Evolutionary conservation across 2,888 invertebrate species (phyloP).

Genomic region (Prenolepis imparis): DNA sequence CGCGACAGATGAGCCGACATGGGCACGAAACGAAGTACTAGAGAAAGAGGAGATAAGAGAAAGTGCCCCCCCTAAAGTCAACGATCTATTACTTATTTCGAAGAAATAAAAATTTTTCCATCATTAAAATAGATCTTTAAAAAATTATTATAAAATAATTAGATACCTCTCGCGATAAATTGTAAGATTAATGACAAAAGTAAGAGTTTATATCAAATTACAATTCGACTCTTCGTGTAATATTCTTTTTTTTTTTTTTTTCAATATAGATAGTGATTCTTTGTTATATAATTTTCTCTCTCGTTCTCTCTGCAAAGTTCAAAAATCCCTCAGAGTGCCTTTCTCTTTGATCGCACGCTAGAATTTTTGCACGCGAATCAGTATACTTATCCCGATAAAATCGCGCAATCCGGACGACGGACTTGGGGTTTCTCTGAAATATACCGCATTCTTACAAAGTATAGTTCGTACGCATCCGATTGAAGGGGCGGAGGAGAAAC

Average conservation of each 20-base stretch:
- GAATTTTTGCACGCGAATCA: conserved; percentile 5
- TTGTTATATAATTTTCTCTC: not conserved
- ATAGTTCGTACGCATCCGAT: not conserved
- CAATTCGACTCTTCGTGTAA: not conserved
- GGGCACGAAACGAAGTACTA: conserved; percentile 9
- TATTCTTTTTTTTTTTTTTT: not conserved
- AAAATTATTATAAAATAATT: not conserved
- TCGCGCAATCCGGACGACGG: not conserved
- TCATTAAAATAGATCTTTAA: not conserved
- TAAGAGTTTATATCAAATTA: not conserved
- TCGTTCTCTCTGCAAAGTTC: not conserved
- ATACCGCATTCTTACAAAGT: conserved; percentile 17
- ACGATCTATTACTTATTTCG: not conserved
- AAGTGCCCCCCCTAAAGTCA: not conserved
- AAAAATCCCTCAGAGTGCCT: not conserved
- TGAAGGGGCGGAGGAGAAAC: not conserved
- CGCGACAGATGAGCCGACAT: conserved; percentile 58
- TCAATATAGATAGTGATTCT: not conserved
- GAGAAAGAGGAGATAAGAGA: not conserved
- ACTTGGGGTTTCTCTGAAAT: conserved; percentile 11
- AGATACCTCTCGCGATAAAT: not conserved
- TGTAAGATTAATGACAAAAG: not conserved
- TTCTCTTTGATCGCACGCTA: not conserved
- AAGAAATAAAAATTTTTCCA: not conserved
- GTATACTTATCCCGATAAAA: not conserved